Evolutionary conservation across 2,888 invertebrate genomes (phyloP), one percentile per base, ranked within the genome.

Genomic region (Maniola hyperantus): DNA sequence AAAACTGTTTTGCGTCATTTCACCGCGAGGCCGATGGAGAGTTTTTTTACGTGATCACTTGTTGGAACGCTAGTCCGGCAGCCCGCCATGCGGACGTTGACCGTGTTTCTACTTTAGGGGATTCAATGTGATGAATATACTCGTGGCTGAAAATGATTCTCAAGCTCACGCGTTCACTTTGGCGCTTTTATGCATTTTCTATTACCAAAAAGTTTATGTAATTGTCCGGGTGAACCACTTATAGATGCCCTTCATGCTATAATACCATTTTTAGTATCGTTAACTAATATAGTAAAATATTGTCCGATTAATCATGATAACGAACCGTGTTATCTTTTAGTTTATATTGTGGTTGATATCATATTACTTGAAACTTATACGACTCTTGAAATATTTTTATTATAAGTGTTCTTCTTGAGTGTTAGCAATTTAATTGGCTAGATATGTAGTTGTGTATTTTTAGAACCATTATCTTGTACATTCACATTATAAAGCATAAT

Each of bases 1-100:
- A 89, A 88, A 88, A 87, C 69, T 77, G 70, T 78, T 84, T 83
- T 84, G 84, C 88, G 86, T 88, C 87, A 88, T 81, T 87, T 84
- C 82, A 78, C 84, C 79, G 77, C 79, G 74, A 77, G 78, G 79
- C 76, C 69, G 68, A 73, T 73, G 69, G 80, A 82, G 82, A 80
- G 79, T 78, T 77, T 83, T 87, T 87, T 88, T 85, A 83, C 77
- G 76, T 83, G 82, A 83, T 83, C 83, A 84, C 83, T 87, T 85
- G 86, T 86, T 83, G 83, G 86, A 88, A 86, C 85, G 83, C 82
- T 82, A 76, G 83, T 79, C 83, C 83, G 83, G 81, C 84, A 80
- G 81, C 82, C 78, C 65, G 71, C 65, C 66, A 60, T 66, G 77
- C 70, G 91, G 88, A 83, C 92, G 76, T 89, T 91, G 91, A 92